A percentile compares a stretch with the other conserved stretches of the same genome.
Conservation (phyloP, 1,140 invertebrate genomes). For the Brachionus calyciflorus region DNA sequence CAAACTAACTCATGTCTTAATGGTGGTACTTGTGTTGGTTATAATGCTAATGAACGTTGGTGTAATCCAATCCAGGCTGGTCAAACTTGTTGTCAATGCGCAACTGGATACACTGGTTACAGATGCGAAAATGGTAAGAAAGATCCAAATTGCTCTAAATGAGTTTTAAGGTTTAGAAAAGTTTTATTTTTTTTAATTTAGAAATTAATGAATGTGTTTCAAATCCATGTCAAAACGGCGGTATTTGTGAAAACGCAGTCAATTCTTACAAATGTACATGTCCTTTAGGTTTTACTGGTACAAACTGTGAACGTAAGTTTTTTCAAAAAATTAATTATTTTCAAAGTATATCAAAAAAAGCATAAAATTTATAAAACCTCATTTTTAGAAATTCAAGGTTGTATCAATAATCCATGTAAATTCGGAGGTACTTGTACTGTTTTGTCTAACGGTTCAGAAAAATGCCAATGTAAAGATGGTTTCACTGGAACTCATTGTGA, state of each 20-base stretch:
- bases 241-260: slow-evolving; percentile 49
- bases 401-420: slow-evolving; percentile 39
- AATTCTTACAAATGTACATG: slow-evolving; percentile 45
- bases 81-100: slow-evolving; percentile 47
- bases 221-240: slow-evolving; percentile 62
- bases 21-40: slow-evolving; percentile 47
- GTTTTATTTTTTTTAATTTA: no score
- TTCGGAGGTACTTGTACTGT: slow-evolving; percentile 41
- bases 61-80: slow-evolving; percentile 44
- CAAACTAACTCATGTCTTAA: slow-evolving; percentile 31
- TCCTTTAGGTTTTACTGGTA: slow-evolving; percentile 29
- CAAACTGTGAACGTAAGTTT: slow-evolving; percentile 36
- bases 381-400: neutral
- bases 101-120: slow-evolving; percentile 44
- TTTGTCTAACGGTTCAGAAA: neutral
- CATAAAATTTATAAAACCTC: neutral
- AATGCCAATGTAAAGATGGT: slow-evolving; percentile 43
- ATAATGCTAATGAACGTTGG: slow-evolving; percentile 5
- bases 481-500: slow-evolving; percentile 47
- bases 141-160: neutral
- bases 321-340: neutral
- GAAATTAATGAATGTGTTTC: slow-evolving; percentile 62
- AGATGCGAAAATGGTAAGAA: slow-evolving; percentile 48
- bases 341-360: neutral
- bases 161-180: neutral